Evolutionary conservation across 2,888 invertebrate genomes (phyloP).

Genomic region (Drosophila aldrichi): DNA sequence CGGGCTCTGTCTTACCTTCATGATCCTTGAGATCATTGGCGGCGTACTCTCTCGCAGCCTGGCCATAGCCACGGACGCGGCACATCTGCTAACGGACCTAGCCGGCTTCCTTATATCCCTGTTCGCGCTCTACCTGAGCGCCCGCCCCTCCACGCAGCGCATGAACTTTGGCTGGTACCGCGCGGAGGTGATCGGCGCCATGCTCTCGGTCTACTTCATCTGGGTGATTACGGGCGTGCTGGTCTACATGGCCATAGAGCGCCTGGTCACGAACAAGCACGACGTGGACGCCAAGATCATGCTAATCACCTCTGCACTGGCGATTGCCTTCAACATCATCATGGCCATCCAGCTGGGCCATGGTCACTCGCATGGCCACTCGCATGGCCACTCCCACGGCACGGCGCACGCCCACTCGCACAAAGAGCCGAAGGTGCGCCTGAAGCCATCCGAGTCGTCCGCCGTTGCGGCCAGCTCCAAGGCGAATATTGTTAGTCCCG

Average conservation of each 20-base stretch:
- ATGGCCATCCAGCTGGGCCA: conserved; percentile 58
- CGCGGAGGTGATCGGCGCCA: conserved; percentile 97
- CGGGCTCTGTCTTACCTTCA: conserved; percentile 50
- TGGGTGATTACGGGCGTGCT: conserved; percentile 98
- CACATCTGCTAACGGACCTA: conserved; percentile 64
- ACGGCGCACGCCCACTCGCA: not conserved
- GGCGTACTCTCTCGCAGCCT: conserved; percentile 60
- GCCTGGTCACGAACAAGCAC: conserved; percentile 92
- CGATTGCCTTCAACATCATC: conserved; percentile 95
- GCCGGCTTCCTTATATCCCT: conserved; percentile 66
- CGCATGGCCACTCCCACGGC: not conserved
- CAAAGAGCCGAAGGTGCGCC: conserved; percentile 1
- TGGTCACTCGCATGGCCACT: not conserved
- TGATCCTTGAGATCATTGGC: conserved; percentile 60
- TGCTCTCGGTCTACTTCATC: conserved; percentile 96
- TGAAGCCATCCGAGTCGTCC: not conserved
- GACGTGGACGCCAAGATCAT: conserved; percentile 94
- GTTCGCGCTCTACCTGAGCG: conserved; percentile 52
- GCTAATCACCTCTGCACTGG: conserved; percentile 96
- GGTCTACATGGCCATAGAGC: conserved; percentile 94
- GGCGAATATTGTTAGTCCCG: not conserved
- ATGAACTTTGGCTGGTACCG: conserved; percentile 98
- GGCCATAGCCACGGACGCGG: conserved; percentile 72
- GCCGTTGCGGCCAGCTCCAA: not conserved
- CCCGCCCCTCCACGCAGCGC: conserved; percentile 74